Evolutionary conservation across 1,140 invertebrate species (phyloP), one percentile per base, ranked within the genome.

Genomic region (Drosophila azteca): DNA sequence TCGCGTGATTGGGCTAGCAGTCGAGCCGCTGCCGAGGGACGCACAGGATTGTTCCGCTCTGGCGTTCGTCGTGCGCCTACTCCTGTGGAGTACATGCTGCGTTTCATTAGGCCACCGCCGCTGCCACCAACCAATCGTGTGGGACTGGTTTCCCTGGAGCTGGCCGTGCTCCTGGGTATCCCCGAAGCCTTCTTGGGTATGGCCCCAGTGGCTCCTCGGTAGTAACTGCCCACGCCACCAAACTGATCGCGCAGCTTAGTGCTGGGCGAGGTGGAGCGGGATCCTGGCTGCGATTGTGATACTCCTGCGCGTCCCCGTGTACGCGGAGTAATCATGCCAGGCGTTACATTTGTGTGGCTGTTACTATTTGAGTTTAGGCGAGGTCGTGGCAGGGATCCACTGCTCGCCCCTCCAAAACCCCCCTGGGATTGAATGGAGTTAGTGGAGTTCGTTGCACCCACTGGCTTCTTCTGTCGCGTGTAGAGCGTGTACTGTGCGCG

Each of bases 1-100:
- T 98, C 97, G n/a, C 96, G 93, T 46, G 96, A 97, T 80, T 97
- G 97, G 67, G 97, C 95, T 41, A 98, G 92, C 69, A 98, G 95
- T 55, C 96, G 95, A 66, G 98, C 95, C 0, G 96, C 95, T 92
- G 96, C 94, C 1, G 96, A 94, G 39, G 94, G 95, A 88, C 93
- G 93, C 45, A 90, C 90, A 17, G 84, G 93, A 92, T 91, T 94
- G 22, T 93, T 93, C 43, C 92, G 93, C 41, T 94, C 94, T 4
- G 88, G 91, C 24, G 82, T 92, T 80, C 81, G 92, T 67, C 75
- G 91, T 76, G 93, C 92, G 7, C 72, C 70, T 8, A 72, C 48
- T 84, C 87, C 78, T 7, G 79, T 88, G 1, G 79, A 52, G 59
- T 91, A 91, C 64, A 91, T 70, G 51, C 89, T 91, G 13, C 90